Evolutionary conservation across 2,888 invertebrate species (phyloP), one percentile per base, ranked within the genome.

Genomic region (Pterobdella sp.): DNA sequence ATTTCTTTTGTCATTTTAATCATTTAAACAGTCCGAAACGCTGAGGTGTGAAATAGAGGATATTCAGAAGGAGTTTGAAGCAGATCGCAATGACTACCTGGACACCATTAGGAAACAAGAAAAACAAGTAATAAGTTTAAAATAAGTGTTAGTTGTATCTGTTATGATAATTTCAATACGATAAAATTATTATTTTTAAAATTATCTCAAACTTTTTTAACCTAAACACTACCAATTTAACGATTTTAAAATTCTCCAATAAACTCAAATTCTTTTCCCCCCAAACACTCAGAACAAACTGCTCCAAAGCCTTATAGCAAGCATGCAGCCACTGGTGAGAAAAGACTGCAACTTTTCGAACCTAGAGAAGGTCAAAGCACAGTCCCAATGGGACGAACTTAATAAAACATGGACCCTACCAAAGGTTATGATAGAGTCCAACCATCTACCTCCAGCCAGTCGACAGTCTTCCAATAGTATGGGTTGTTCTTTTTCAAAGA

Each of bases 11-110:
- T 14, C 63, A 63, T 63, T 29, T 10, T 26, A n/a, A 63, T 14
- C 63, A 63, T n/a, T 29, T 10, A 7, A 42, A 26, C n/a, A 88
- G 88, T 87, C 89, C 32, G 87, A 88, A 78, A 85, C 87, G 29
- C 81, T 91, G 71, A 89, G 91, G 79, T 85, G 88, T 74, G 91
- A 92, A 82, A 88, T 91, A 32, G 84, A 86, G 3, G 92, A 92
- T 82, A 85, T 92, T 1, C 90, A 91, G 79, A 87, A 89, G 14
- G 92, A 92, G 84, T 92, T 92, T 82, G 90, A 92, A 82, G 85
- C 88, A 72, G 91, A 92, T 80, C 85, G 91, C 1, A 88, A 89
- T n/a, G 91, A 91, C 81, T 92, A 91, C 81, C 83, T 92, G 76
- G 91, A 92, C 80, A 89, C 91, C 0, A 91, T 92, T 42, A 85